Percentiles rank a stretch among this genome's conserved stretches.
phyloP scores from a whole-genome alignment of 2,888 invertebrate genomes.

The Furcula furcula region DNA sequence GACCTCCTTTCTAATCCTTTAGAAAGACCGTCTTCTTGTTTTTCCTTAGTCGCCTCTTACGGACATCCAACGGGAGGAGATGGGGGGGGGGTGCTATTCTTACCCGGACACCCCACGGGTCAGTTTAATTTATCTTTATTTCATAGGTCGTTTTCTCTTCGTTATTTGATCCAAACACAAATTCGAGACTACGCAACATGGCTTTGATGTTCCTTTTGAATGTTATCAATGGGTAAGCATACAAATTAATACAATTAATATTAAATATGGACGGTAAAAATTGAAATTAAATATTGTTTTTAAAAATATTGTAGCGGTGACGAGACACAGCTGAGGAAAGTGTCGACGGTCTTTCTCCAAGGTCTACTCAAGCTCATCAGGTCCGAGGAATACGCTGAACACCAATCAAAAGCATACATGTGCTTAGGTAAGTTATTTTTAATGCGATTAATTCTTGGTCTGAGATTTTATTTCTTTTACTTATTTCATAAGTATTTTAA shows the following conservation, averaged over 20 bases:
- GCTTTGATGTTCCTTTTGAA: slow-evolving; percentile 91
- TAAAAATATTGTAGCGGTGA: slow-evolving; percentile 79
- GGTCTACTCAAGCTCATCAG: slow-evolving; percentile 87
- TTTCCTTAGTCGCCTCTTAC: too few relatives aligned
- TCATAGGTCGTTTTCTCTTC: slow-evolving; percentile 94
- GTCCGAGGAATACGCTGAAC: slow-evolving; percentile 83
- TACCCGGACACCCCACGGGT: too few relatives aligned
- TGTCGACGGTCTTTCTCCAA: slow-evolving; percentile 87
- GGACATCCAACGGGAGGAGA: too few relatives aligned
- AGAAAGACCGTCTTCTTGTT: too few relatives aligned
- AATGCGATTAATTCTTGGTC: too few relatives aligned
- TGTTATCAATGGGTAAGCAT: slow-evolving; percentile 89
- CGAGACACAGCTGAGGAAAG: slow-evolving; percentile 81
- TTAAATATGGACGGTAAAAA: too few relatives aligned
- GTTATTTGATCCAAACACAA: slow-evolving; percentile 91
- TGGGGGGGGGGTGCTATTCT: too few relatives aligned
- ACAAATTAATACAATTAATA: too few relatives aligned
- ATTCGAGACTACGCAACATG: slow-evolving; percentile 89
- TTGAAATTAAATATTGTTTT: too few relatives aligned
- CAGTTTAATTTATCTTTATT: neutral
- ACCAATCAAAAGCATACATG: slow-evolving; percentile 87
- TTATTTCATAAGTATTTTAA: too few relatives aligned
- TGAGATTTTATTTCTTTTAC: too few relatives aligned
- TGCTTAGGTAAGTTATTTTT: slow-evolving; percentile 88
- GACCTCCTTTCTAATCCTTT: too few relatives aligned